These are phyloP conservation scores for Drosophila ironensis DNA, from an alignment of 1,140 invertebrate species.

Conservation along the genomic window DNA sequence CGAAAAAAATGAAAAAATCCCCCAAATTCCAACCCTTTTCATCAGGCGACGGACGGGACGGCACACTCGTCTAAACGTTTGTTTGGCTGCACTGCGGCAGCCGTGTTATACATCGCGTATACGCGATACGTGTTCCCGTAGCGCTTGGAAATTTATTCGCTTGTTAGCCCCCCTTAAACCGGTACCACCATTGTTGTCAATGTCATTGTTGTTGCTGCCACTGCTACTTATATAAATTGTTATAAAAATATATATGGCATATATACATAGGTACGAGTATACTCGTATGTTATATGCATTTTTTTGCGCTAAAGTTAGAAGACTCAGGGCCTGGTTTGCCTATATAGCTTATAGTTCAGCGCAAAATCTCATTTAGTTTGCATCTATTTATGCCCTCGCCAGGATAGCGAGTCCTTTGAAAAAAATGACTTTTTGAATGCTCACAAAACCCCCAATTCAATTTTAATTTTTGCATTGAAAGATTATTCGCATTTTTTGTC, in stretches of 20 bases:
- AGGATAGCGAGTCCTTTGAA: background rate
- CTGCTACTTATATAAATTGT: too few relatives aligned
- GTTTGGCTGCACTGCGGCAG: constrained; percentile 52
- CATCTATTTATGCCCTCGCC: constrained; percentile 1
- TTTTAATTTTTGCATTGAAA: too few relatives aligned
- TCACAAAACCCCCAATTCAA: too few relatives aligned
- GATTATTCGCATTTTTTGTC: too few relatives aligned
- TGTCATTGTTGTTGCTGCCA: constrained; percentile 13
- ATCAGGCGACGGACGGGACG: too few relatives aligned
- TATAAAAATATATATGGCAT: background rate
- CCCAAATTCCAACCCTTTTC: too few relatives aligned
- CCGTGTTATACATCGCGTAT: constrained; percentile 43
- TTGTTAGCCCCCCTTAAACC: background rate
- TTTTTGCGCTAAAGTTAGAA: constrained; percentile 34
- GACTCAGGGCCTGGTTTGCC: background rate
- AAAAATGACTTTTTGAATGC: too few relatives aligned
- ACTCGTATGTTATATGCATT: constrained; percentile 16
- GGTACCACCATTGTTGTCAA: background rate
- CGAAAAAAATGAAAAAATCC: background rate
- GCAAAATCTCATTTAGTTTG: constrained; percentile 47
- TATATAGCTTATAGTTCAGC: background rate
- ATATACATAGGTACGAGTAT: background rate
- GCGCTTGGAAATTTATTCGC: constrained; percentile 42
- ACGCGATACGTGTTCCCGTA: constrained; percentile 44
- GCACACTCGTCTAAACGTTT: constrained; percentile 36